A percentile compares a stretch with the other conserved stretches of the same genome.
Evolutionary conservation across 2,113 vertebrate species (phyloP).

Genomic region (Rafetus swinhoei): DNA sequence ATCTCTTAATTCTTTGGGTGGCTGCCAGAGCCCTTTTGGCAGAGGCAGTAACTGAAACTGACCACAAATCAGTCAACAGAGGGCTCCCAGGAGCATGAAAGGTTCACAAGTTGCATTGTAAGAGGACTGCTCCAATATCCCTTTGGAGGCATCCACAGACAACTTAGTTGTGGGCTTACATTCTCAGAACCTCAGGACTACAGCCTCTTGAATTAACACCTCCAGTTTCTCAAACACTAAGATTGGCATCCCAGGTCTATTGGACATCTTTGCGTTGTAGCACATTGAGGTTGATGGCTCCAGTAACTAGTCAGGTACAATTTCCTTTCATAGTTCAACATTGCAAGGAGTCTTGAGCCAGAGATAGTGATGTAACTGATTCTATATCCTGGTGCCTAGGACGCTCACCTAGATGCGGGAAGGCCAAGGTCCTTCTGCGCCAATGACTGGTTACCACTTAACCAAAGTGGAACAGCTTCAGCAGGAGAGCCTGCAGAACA

Average conservation of each 20-base stretch:
- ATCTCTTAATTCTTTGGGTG: not conserved
- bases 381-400: no score
- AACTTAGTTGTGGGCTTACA: not conserved
- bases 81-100: not conserved
- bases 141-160: not conserved
- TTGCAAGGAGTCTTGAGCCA: not conserved
- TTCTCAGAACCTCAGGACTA: not conserved
- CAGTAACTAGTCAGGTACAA: rapidly evolving
- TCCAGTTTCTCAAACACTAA: not conserved
- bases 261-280: not conserved
- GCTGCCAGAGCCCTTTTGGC: not conserved
- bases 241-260: not conserved
- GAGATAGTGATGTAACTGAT: no score
- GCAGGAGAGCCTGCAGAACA: no score
- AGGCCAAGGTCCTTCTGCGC: no score
- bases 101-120: not conserved
- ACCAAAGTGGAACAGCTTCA: no score
- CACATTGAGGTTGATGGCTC: not conserved
- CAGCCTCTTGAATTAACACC: not conserved
- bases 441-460: no score
- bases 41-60: not conserved
- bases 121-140: not conserved
- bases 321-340: not conserved
- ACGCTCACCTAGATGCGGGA: no score
- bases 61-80: not conserved